Base-by-base conservation (phyloP, 2,113 vertebrate species). In the Salvelinus fontinalis region DNA sequence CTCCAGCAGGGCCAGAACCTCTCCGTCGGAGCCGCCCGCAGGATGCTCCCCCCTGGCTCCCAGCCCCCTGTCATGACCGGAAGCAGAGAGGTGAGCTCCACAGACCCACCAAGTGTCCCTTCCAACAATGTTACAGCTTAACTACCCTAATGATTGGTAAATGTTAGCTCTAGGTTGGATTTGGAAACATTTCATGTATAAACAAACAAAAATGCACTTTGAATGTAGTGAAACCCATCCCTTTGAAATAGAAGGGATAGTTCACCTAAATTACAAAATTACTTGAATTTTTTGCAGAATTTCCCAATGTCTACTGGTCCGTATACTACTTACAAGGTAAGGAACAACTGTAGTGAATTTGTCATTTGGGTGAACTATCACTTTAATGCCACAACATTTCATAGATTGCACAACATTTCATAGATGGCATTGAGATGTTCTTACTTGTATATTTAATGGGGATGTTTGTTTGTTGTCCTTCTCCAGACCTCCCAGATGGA, bases 1-100 rank as follows among this genome's bases (percentile, higher is more conserved):
- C 93, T 99, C 75, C 97, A 96, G 18, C 97, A 99, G 81, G 97
- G 96, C 26, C 97, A 98, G 86, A 97, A 96, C 90, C 93, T 99
- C 75, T 93, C 97, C 0, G 97, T 98, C 0, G 96, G 97, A 65
- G 96, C 91, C 29, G 96, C 97, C 3, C 94, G 97, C 16, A 94
- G 98, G 75, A 95, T 99, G 87, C 86, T 98, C 3, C 95, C 97
- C 1, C 96, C 96, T 0, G 96, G 95, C 49, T 95, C 96, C 24
- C 97, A 99, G 91, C 93, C 95, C 3, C 92, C 93, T 2, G 91
- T 97, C 81, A 94, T 99, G 89, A 89, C 93, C 29, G 89, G 94
- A 87, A 95, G 93, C 93, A 92, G 97, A 91, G 98, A 99, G 95
- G 97, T 97, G 88, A 92, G 88, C 27, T 11, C 72, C 64, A 1